Evolutionary conservation across 1,140 invertebrate species (phyloP).

Genomic region (Solenopsis fugax): DNA sequence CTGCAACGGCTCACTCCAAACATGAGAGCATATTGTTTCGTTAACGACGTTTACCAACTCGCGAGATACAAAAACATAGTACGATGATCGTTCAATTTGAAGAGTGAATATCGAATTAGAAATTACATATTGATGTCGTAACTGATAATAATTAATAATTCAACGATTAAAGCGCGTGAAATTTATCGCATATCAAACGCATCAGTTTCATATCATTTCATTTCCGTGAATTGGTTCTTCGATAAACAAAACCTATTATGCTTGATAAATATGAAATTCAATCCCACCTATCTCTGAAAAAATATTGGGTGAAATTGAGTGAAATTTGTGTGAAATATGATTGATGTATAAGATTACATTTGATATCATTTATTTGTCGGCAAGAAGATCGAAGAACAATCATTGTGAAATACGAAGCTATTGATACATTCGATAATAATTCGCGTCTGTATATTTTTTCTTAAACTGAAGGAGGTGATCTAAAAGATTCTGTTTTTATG

Average conservation of each 20-base stretch:
- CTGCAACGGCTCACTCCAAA: neutral
- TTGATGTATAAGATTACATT: neutral
- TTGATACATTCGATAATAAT: constrained; percentile 16
- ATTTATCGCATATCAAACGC: neutral
- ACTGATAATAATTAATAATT: constrained; percentile 24
- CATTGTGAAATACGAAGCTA: neutral
- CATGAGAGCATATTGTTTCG: constrained; percentile 2
- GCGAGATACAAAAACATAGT: neutral
- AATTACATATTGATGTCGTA: neutral
- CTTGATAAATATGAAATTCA: constrained; percentile 12
- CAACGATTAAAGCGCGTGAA: neutral
- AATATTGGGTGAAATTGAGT: neutral
- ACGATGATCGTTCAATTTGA: neutral
- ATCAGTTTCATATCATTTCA: neutral
- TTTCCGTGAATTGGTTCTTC: neutral
- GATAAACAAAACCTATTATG: neutral
- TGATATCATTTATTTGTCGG: neutral
- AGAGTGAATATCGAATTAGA: neutral
- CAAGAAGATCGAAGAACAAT: neutral
- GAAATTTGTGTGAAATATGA: neutral
- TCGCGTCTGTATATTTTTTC: neutral
- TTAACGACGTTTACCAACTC: constrained; percentile 14
- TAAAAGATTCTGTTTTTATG: neutral
- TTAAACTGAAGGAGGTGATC: neutral
- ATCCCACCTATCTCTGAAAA: neutral